phyloP scores from a whole-genome alignment of 2,113 vertebrate species.

The Heterotis niloticus region DNA sequence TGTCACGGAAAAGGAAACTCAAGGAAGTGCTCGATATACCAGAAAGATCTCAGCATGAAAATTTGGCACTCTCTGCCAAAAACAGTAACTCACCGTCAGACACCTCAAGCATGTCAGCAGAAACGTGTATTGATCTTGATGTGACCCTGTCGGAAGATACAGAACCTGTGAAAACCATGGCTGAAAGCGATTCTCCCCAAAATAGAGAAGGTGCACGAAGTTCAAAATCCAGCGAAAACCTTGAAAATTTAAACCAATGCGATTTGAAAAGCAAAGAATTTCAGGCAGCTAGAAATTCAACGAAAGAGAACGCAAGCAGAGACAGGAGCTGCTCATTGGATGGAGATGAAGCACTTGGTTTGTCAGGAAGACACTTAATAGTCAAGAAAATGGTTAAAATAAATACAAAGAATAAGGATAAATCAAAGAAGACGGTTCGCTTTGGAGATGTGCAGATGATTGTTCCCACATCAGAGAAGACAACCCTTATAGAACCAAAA shows the following conservation, averaged over 20 bases:
- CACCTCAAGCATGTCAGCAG: conserved; percentile 1
- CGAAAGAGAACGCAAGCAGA: conserved; percentile 49
- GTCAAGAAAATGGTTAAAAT: conserved; percentile 83
- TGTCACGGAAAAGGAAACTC: conserved; percentile 60
- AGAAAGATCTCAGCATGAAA: conserved; percentile 14
- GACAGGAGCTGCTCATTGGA: conserved; percentile 94
- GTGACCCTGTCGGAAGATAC: conserved; percentile 1
- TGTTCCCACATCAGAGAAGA: conserved; percentile 38
- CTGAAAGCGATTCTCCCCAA: neutral
- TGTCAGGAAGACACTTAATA: conserved; percentile 82
- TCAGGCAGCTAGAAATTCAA: conserved; percentile 10
- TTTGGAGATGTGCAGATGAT: conserved; percentile 56
- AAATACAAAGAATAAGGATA: conserved; percentile 66
- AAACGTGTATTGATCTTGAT: neutral
- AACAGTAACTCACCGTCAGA: neutral
- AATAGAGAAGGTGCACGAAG: conserved; percentile 7
- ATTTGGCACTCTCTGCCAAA: conserved; percentile 27
- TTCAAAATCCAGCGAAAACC: conserved; percentile 13
- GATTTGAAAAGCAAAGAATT: conserved; percentile 28
- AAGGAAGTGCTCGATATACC: conserved; percentile 42
- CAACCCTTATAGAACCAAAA: conserved; percentile 42
- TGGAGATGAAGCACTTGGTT: conserved; percentile 88
- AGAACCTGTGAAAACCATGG: conserved; percentile 6
- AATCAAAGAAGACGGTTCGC: conserved; percentile 63
- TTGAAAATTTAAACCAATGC: conserved; percentile 25